Conservation (phyloP, 2,888 invertebrate species). For the Dryobotodes eremita region DNA sequence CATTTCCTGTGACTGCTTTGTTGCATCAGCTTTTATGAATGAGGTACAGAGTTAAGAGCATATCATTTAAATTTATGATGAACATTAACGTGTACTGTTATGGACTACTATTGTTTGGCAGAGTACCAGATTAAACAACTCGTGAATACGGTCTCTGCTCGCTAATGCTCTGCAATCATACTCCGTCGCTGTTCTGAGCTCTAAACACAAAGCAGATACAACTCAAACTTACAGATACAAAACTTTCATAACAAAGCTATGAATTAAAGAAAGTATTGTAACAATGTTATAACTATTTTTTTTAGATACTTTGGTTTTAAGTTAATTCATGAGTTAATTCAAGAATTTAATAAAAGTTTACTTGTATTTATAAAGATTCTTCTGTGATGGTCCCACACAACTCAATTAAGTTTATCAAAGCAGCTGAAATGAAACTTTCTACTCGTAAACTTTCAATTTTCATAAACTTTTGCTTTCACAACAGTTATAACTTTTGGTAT, state of each 20-base stretch:
- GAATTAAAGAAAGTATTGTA: background rate
- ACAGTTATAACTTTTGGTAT: background rate
- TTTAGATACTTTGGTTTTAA: background rate
- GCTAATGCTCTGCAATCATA: constrained; percentile 7
- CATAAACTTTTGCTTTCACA: constrained; percentile 14
- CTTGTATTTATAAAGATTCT: background rate
- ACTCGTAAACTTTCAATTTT: background rate
- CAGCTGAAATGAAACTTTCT: background rate
- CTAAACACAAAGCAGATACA: background rate
- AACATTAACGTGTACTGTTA: background rate
- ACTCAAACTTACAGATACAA: background rate
- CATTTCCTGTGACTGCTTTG: background rate
- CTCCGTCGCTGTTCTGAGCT: background rate
- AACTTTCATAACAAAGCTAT: background rate
- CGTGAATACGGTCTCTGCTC: background rate
- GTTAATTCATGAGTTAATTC: background rate
- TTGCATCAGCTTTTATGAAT: background rate
- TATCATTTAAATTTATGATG: background rate
- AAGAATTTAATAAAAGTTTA: background rate
- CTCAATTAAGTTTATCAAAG: constrained; percentile 5
- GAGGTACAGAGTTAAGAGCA: background rate
- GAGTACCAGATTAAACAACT: constrained; percentile 1
- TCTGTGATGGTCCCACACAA: background rate
- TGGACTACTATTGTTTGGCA: background rate
- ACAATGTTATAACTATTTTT: no score